Evolutionary conservation across 2,888 invertebrate genomes (phyloP), one percentile per base, ranked within the genome.

Genomic region (Clistopyga incitator): DNA sequence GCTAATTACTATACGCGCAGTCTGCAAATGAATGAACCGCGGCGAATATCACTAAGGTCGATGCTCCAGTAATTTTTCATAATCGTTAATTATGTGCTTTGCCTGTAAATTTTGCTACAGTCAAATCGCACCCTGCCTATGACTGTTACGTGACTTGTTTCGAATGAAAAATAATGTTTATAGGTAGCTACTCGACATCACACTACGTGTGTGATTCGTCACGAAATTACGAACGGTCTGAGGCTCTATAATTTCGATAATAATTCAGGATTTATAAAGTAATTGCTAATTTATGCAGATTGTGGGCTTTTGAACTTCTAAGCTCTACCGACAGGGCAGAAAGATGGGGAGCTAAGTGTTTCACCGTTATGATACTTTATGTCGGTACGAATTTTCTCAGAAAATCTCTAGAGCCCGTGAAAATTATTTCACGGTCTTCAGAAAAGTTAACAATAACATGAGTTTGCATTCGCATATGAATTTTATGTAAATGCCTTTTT

Each of bases 251-350:
- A n/a, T n/a, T 18, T 18, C 29, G 42, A 47, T 47, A n/a, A 78
- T 70, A 77, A 77, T 54, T 77, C 56, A 67, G n/a, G 56, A 42
- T 29, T 67, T 77, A 54, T 45, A 34, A 25, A 38, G 38, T 52
- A 13, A 20, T 23, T 34, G 38, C 25, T 59, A 64, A 78, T 78
- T 70, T n/a, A 61, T 70, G 25, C 70, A 47, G 11, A 45, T 76
- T 67, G 10, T 38, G 23, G 18, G n/a, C n/a, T 64, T 50, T 61
- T 70, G 56, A 25, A 11, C 3, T 64, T 20, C 4, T 10, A 11
- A 38, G 8, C 6, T 38, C n/a, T 38, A n/a, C 34, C 61, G 1
- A 34, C 8, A n/a, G 8, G 34, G 23, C 25, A 25, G 25, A 56
- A 56, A 56, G 13, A 54, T 11, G 20, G 11, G 23, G 2, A 54